phyloP scores from a whole-genome alignment of 92 coral and sea anemone species.

The Epizoanthus illoricatus region DNA sequence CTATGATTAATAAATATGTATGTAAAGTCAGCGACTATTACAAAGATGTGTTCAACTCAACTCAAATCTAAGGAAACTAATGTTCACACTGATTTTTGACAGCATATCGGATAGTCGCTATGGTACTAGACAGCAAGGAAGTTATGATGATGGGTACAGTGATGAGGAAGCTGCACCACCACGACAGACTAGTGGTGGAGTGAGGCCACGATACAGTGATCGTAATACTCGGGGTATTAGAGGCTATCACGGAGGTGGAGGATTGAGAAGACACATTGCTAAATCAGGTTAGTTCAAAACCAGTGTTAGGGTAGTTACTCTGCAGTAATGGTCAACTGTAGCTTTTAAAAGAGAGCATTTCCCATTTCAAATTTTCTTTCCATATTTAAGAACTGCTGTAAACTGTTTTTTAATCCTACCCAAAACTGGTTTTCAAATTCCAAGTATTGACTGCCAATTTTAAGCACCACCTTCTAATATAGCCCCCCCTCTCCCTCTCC shows the following conservation, averaged over 20 bases:
- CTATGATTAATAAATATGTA: too few relatives aligned
- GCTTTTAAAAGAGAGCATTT: too few relatives aligned
- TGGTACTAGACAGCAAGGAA: slow-evolving; percentile 51
- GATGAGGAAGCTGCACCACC: slow-evolving; percentile 65
- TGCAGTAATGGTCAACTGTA: too few relatives aligned
- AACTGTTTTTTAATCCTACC: too few relatives aligned
- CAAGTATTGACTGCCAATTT: too few relatives aligned
- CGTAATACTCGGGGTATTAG: slow-evolving; percentile 10
- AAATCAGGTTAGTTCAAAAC: slow-evolving; percentile 12
- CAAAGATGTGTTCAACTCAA: too few relatives aligned
- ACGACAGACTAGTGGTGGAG: slow-evolving; percentile 30
- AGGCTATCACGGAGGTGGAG: slow-evolving; percentile 17
- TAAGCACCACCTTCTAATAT: too few relatives aligned
- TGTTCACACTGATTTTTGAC: slow-evolving; percentile 4
- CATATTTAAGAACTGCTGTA: too few relatives aligned
- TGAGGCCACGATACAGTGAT: slow-evolving; percentile 44
- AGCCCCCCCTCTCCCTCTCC: too few relatives aligned
- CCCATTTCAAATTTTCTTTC: too few relatives aligned
- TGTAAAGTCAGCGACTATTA: not conserved
- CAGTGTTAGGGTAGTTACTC: too few relatives aligned
- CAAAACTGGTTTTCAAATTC: too few relatives aligned
- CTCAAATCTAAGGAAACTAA: slow-evolving; percentile 1
- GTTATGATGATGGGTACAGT: slow-evolving; percentile 75
- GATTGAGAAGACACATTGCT: slow-evolving; percentile 21
- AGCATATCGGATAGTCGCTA: slow-evolving; percentile 69